Conservation (phyloP, 1,140 invertebrate species). For the Neodiprion lecontei region DNA sequence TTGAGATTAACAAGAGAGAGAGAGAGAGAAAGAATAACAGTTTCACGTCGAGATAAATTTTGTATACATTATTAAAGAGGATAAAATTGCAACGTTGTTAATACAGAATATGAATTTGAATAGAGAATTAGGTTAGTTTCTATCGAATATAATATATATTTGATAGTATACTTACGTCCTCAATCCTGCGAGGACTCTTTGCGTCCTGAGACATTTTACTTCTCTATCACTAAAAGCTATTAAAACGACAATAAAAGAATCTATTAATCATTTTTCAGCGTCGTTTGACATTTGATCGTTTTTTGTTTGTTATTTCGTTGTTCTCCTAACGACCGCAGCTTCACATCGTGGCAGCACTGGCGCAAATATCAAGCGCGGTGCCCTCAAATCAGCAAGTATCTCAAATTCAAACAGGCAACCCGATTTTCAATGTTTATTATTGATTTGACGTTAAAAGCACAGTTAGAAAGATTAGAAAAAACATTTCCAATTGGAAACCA, state of each 20-base stretch:
- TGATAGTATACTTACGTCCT: slow-evolving; percentile 13
- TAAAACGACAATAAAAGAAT: slow-evolving; percentile 1
- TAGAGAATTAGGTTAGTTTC: neutral
- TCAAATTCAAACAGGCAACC: no score
- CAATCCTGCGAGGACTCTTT: neutral
- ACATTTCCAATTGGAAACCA: no score
- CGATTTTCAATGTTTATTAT: no score
- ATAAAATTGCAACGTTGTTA: neutral
- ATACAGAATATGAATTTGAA: neutral
- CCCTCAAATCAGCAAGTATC: no score
- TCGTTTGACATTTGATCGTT: slow-evolving; percentile 15
- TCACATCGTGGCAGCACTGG: neutral
- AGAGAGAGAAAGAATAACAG: neutral
- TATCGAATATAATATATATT: neutral
- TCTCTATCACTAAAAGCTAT: neutral
- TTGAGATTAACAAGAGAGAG: neutral
- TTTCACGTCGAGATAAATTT: neutral
- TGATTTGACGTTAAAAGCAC: no score
- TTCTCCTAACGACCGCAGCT: neutral
- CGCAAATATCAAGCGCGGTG: no score
- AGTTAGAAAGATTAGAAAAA: no score
- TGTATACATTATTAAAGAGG: neutral
- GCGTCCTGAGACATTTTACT: slow-evolving; percentile 13
- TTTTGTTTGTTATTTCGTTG: slow-evolving; percentile 18
- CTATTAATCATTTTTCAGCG: slow-evolving; percentile 11